phyloP scores from a whole-genome alignment of 1,140 invertebrate species.

The Papilio machaon region DNA sequence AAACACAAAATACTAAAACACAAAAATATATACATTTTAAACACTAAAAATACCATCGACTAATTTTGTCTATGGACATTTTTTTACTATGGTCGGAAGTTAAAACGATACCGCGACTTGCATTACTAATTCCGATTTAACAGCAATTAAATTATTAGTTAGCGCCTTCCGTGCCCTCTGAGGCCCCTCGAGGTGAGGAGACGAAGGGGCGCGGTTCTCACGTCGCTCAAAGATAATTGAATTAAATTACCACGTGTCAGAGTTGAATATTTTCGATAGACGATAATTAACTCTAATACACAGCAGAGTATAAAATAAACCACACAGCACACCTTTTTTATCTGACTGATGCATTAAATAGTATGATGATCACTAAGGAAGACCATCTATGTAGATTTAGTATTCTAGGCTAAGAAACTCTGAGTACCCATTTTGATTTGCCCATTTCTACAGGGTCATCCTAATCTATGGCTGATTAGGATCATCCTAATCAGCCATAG shows the following conservation, averaged over 20 bases:
- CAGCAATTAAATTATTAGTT: conserved; percentile 61
- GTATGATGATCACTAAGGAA: background rate
- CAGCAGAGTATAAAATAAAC: background rate
- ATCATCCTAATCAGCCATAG: background rate
- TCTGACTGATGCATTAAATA: background rate
- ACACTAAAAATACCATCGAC: background rate
- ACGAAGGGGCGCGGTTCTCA: conserved; percentile 41
- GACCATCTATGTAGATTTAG: background rate
- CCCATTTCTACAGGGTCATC: too few species aligned
- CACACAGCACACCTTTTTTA: background rate
- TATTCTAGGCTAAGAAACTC: too few species aligned
- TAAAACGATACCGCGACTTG: conserved; percentile 41
- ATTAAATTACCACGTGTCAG: conserved; percentile 49
- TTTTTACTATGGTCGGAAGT: conserved; percentile 40
- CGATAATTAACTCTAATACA: conserved; percentile 27
- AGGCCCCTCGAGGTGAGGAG: conserved; percentile 33
- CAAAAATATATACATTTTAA: background rate
- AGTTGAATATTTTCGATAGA: conserved; percentile 35
- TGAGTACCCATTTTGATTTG: too few species aligned
- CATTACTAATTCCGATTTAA: conserved; percentile 57
- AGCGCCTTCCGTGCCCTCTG: conserved; percentile 40
- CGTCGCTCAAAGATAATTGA: conserved; percentile 47
- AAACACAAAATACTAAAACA: background rate
- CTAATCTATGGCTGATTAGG: background rate
- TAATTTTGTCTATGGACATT: conserved; percentile 13